These are phyloP conservation scores for Danaus chrysippus DNA, from an alignment of 2,888 invertebrate species.

Conservation along the genomic window DNA sequence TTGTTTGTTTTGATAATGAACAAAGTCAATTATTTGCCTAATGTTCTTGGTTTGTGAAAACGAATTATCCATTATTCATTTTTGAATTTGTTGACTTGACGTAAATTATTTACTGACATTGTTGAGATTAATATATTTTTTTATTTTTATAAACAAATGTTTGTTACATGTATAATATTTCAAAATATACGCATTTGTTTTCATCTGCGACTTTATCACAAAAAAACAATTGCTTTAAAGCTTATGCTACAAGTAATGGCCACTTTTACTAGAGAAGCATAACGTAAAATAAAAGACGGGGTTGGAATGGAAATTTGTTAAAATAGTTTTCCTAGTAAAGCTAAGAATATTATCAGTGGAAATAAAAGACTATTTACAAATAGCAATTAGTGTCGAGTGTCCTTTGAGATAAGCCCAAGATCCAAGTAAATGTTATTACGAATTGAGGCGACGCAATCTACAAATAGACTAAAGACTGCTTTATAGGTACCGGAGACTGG, in stretches of 20 bases:
- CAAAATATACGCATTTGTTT: no score
- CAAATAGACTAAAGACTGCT: slow-evolving; percentile 7
- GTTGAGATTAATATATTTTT: not conserved
- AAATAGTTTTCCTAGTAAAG: slow-evolving; percentile 22
- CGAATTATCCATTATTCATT: not conserved
- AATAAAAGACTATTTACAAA: slow-evolving; percentile 29
- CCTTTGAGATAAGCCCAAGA: slow-evolving; percentile 22
- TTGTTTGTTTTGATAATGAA: not conserved
- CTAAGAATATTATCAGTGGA: slow-evolving; percentile 26
- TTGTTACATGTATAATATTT: no score
- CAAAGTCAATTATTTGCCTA: not conserved
- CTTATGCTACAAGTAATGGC: no score
- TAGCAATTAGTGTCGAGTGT: slow-evolving; percentile 27
- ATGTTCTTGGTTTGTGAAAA: not conserved
- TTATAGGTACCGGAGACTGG: slow-evolving; percentile 4
- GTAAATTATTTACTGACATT: not conserved
- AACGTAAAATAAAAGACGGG: slow-evolving; percentile 10
- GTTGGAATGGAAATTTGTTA: slow-evolving; percentile 19
- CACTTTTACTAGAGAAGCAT: slow-evolving; percentile 3
- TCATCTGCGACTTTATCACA: not conserved
- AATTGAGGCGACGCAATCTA: slow-evolving; percentile 17
- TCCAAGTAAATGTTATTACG: slow-evolving; percentile 21
- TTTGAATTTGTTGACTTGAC: not conserved
- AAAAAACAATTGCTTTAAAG: slow-evolving; percentile 6
- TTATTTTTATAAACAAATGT: not conserved